phyloP scores from a whole-genome alignment of 2,888 invertebrate genomes.

The Myopa tessellatipennis region DNA sequence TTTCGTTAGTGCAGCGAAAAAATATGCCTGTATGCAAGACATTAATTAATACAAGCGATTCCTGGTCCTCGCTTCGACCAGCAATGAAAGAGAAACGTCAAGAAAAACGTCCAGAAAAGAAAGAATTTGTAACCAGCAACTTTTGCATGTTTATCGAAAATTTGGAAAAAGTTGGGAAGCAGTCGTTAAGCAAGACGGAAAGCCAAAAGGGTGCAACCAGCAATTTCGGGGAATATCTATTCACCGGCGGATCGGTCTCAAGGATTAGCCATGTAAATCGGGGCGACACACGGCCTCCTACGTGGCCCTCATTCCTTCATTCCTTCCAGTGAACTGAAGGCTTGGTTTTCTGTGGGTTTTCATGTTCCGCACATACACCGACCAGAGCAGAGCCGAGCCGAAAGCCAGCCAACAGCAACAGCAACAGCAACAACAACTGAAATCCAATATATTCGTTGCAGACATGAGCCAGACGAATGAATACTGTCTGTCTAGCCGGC shows the following conservation, averaged over 20 bases:
- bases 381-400: no score
- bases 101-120: background rate
- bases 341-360: background rate
- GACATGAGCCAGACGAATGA: slow-evolving; percentile 37
- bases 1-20: slow-evolving; percentile 12
- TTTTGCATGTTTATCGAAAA: slow-evolving; percentile 37
- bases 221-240: slow-evolving; percentile 15
- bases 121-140: background rate
- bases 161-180: slow-evolving; percentile 26
- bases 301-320: background rate
- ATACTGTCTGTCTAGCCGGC: slow-evolving; percentile 30
- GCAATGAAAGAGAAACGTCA: background rate
- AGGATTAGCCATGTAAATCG: slow-evolving; percentile 20
- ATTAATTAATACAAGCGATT: slow-evolving; percentile 32
- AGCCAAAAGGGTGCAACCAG: slow-evolving; percentile 9
- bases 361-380: background rate
- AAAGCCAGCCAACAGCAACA: background rate
- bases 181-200: background rate
- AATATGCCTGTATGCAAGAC: slow-evolving; percentile 31
- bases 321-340: slow-evolving; percentile 1
- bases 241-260: background rate
- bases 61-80: background rate
- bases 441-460: slow-evolving; percentile 28
- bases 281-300: background rate
- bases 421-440: background rate